Percentiles rank a stretch among this genome's conserved stretches.
Evolutionary conservation across 2,797 vertebrate genomes (phyloP).

Genomic region (Echeneis naucrates): DNA sequence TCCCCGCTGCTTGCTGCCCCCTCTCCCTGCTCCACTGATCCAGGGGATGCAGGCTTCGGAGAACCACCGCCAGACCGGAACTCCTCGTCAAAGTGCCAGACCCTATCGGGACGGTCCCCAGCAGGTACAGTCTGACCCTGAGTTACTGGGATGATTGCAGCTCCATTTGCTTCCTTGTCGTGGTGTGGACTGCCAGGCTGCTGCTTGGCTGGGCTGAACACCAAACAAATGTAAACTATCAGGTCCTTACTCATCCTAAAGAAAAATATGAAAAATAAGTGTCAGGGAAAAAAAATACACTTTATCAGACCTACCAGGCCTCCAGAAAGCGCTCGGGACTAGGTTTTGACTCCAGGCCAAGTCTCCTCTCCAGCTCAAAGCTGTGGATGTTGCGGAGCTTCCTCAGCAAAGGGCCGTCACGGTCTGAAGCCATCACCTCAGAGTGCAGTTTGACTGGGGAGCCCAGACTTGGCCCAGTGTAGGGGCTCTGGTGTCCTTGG

Average conservation of each 20-base stretch:
- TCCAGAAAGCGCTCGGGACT: constrained; percentile 92
- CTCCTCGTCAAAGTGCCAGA: constrained; percentile 97
- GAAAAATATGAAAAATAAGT: not conserved
- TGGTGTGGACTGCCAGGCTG: constrained; percentile 72
- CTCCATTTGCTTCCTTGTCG: constrained; percentile 64
- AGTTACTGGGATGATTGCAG: constrained; percentile 55
- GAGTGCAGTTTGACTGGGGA: constrained; percentile 92
- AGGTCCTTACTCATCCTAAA: not conserved
- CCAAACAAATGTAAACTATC: constrained; percentile 27
- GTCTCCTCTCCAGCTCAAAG: constrained; percentile 93
- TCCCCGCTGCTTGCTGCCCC: constrained; percentile 90
- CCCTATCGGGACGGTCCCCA: constrained; percentile 80
- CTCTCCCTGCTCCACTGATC: constrained; percentile 90
- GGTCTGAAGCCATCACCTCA: constrained; percentile 89
- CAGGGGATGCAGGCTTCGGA: constrained; percentile 89
- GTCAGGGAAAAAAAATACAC: not conserved
- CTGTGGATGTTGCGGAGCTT: constrained; percentile 96
- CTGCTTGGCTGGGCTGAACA: constrained; percentile 86
- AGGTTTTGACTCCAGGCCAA: constrained; percentile 92
- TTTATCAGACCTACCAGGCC: constrained; percentile 85
- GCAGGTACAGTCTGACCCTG: constrained; percentile 59
- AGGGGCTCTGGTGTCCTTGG: constrained; percentile 88
- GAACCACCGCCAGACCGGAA: constrained; percentile 88
- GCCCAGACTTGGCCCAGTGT: constrained; percentile 88
- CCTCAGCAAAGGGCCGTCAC: constrained; percentile 90